Evolutionary conservation across 1,140 invertebrate genomes (phyloP).

Genomic region (Sitophilus oryzae): DNA sequence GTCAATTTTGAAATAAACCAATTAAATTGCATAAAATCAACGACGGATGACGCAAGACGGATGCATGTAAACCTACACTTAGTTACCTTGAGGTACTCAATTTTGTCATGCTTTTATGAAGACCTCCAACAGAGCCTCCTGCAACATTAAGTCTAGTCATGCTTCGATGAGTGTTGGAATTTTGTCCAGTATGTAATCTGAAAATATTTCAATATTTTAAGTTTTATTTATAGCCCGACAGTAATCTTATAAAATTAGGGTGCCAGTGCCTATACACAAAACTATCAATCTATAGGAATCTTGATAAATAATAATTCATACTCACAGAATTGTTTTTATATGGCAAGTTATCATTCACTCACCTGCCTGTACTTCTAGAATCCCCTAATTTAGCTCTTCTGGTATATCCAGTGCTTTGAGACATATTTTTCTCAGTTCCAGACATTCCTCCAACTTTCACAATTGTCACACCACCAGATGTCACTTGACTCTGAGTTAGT

Average conservation of each 20-base stretch:
- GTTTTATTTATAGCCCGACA: no score
- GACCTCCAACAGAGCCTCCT: slow-evolving; percentile 64
- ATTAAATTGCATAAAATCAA: no score
- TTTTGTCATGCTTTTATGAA: slow-evolving; percentile 77
- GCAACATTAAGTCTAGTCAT: slow-evolving; percentile 69
- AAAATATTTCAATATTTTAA: neutral
- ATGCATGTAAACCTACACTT: slow-evolving; percentile 43
- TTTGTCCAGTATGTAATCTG: slow-evolving; percentile 58
- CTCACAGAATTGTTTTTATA: no score
- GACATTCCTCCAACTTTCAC: slow-evolving; percentile 60
- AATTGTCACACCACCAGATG: slow-evolving; percentile 65
- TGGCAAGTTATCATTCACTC: no score
- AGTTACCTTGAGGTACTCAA: slow-evolving; percentile 68
- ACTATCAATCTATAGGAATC: neutral
- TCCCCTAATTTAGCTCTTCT: slow-evolving; percentile 58
- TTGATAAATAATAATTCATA: neutral
- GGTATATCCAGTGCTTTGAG: slow-evolving; percentile 49
- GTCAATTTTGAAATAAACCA: no score
- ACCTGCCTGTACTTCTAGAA: slow-evolving; percentile 58
- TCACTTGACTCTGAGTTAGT: slow-evolving; percentile 50
- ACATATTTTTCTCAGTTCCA: slow-evolving; percentile 16
- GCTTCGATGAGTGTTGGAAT: slow-evolving; percentile 61
- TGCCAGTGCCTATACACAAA: no score
- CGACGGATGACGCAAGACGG: no score
- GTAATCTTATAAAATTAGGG: no score